Evolutionary conservation across 2,888 invertebrate species (phyloP), one percentile per base, ranked within the genome.

Genomic region (Scaptomyza tumidula): DNA sequence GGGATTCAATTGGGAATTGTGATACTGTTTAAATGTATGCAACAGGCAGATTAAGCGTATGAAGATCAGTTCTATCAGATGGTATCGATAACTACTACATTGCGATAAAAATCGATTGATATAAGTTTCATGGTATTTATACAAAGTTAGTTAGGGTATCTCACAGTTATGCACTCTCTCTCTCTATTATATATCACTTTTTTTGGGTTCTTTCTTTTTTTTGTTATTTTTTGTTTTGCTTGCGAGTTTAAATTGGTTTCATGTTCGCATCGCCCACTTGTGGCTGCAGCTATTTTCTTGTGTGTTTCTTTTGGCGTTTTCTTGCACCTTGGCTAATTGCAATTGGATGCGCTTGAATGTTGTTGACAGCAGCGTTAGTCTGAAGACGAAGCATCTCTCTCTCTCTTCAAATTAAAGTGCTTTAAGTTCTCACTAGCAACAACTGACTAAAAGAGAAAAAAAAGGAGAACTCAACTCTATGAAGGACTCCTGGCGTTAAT

Each of bases 241-340:
- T 55, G 29, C 56, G 52, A 53, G 48, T 71, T 76, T 61, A 75
- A 75, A 73, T 76, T 88, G 88, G 86, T 88, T 89, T 88, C 74
- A 49, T 76, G 79, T 86, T 78, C 75, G 64, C 48, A 37, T 65
- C 67, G 60, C 69, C 77, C 73, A 73, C 62, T 68, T 75, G 67
- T 64, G 63, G 61, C 61, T 67, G 61, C 61, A 65, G 61, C 49
- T 62, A 52, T 33, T 13, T 31, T 48, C 31, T 49, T 33, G 16
- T 33, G 43, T 16, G n/a, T 64, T 54, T 44, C 5, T 24, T 50
- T 33, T 33, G 67, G 45, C 55, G 48, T 64, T 70, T 49, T 87
- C 84, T 89, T 90, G 82, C 91, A 91, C 91, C 91, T 91, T 89
- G 89, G 89, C 91, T 91, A 91, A 91, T 91, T 91, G 90, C 90